A percentile compares a stretch with the other conserved stretches of the same genome.
Conservation (phyloP, 2,888 invertebrate species). For the Apomyelois bistriatella region DNA sequence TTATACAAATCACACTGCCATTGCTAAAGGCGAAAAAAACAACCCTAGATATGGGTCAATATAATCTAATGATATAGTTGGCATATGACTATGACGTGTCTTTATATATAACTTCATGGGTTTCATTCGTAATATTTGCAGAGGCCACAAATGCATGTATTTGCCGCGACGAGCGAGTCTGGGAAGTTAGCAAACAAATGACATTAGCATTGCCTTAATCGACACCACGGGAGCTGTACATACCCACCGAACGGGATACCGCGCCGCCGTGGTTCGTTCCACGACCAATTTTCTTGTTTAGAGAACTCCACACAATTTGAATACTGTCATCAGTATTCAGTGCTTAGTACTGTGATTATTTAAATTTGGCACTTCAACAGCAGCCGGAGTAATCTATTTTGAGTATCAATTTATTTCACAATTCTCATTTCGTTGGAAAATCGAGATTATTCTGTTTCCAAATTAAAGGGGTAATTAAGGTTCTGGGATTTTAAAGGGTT, state of each 20-base stretch:
- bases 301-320: conserved; percentile 60
- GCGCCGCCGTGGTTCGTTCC: conserved; percentile 38
- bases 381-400: conserved; percentile 57
- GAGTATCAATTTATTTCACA: conserved; percentile 54
- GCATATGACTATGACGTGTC: background rate
- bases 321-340: conserved; percentile 60
- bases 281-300: conserved; percentile 62
- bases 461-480: conserved; percentile 15
- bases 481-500: conserved; percentile 11
- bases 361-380: conserved; percentile 59
- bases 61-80: background rate
- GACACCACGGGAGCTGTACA: conserved; percentile 55
- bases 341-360: conserved; percentile 55
- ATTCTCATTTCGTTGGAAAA: conserved; percentile 39
- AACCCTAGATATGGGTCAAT: too few relatives aligned
- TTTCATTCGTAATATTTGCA: conserved; percentile 46
- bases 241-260: conserved; percentile 29
- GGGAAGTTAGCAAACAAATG: conserved; percentile 66
- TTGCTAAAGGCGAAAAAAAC: too few relatives aligned
- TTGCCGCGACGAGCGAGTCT: conserved; percentile 43
- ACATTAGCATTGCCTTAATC: conserved; percentile 70
- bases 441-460: conserved; percentile 25
- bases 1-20: too few relatives aligned
- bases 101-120: conserved; percentile 7
- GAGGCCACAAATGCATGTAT: conserved; percentile 40